These are phyloP conservation scores for Ephialtes manifestator DNA, from an alignment of 2,888 invertebrate genomes.

Conservation along the genomic window DNA sequence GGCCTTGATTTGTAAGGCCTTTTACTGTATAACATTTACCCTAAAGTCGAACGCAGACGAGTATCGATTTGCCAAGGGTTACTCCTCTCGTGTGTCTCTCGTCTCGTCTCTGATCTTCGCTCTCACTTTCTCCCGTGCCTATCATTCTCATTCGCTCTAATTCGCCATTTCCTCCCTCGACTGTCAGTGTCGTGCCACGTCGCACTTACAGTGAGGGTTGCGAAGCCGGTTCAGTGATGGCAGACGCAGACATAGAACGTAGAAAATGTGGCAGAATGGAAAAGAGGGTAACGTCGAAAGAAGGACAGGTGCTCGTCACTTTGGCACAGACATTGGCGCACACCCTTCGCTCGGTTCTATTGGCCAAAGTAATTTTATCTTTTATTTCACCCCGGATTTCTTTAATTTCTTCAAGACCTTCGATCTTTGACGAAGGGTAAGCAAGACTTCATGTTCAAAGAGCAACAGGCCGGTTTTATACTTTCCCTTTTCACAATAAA, in stretches of 20 bases:
- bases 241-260: conserved; percentile 40
- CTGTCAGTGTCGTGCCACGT: conserved; percentile 69
- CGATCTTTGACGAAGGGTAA: not conserved
- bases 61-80: conserved; percentile 80
- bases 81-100: conserved; percentile 33
- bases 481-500: not conserved
- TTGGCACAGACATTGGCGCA: not conserved
- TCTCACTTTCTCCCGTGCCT: conserved; percentile 70
- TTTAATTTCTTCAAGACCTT: conserved; percentile 15
- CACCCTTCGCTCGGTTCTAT: not conserved
- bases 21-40: conserved; percentile 22
- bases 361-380: conserved; percentile 19
- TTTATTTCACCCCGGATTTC: conserved; percentile 2
- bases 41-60: conserved; percentile 52
- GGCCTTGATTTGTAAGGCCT: conserved; percentile 19
- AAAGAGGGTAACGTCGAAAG: conserved; percentile 66
- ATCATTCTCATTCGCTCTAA: conserved; percentile 79
- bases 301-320: conserved; percentile 67
- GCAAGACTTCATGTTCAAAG: not conserved
- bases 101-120: conserved; percentile 29
- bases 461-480: conserved; percentile 27
- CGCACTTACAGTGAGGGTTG: conserved; percentile 48
- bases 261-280: conserved; percentile 66
- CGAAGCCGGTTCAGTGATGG: conserved; percentile 38
- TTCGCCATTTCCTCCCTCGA: conserved; percentile 78